These are phyloP conservation scores for Theonella swinhoei DNA, from an alignment of 37 sponge, comb jelly and placozoan species.

Conservation along the genomic window DNA sequence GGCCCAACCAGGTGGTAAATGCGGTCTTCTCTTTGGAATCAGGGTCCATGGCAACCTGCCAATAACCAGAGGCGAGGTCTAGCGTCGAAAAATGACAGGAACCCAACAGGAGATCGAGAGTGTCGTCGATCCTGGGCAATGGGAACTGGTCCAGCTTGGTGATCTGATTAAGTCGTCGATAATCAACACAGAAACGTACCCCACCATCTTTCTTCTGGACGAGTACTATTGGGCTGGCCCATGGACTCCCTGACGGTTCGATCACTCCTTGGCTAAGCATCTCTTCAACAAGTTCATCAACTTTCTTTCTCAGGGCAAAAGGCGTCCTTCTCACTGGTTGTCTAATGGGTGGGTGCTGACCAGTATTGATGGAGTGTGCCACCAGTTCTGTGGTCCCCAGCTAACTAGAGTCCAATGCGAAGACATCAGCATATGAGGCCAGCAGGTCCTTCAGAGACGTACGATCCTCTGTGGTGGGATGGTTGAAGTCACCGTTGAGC, in stretches of 20 bases:
- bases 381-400: too few relatives aligned
- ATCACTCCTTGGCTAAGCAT: conserved; percentile 52
- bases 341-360: conserved; percentile 39
- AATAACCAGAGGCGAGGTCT: conserved; percentile 71
- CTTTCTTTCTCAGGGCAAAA: conserved; percentile 23
- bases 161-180: too few relatives aligned
- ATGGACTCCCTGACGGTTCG: conserved; percentile 51
- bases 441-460: too few relatives aligned
- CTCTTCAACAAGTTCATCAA: conserved; percentile 35
- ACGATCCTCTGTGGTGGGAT: too few relatives aligned
- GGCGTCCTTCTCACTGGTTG: conserved; percentile 50
- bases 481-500: too few relatives aligned
- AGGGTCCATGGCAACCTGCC: conserved; percentile 50
- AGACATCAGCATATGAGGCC: too few relatives aligned
- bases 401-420: conserved; percentile 47
- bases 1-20: too few relatives aligned
- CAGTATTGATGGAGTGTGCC: conserved; percentile 53
- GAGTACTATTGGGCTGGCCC: conserved; percentile 66
- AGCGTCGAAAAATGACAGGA: too few relatives aligned
- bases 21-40: conserved; percentile 53
- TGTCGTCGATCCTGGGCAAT: conserved; percentile 55
- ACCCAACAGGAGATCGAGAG: conserved; percentile 36
- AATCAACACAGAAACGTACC: conserved; percentile 62
- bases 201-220: conserved; percentile 53
- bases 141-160: conserved; percentile 70